Evolutionary conservation across 2,888 invertebrate species (phyloP).

Genomic region (Rotaria sp.): DNA sequence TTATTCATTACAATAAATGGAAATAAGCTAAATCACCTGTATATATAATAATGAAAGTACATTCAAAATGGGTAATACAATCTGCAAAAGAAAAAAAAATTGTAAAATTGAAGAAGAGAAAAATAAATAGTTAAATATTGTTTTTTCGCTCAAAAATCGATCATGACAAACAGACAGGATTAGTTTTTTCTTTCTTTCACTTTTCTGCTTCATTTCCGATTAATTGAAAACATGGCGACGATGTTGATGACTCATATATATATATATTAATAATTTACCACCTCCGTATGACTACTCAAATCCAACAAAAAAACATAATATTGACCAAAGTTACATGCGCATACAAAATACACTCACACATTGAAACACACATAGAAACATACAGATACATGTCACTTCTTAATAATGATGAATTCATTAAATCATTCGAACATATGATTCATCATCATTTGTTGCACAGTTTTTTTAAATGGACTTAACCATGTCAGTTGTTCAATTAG

Average conservation of each 20-base stretch:
- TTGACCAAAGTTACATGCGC: not conserved
- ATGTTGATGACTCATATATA: not conserved
- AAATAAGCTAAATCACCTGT: not conserved
- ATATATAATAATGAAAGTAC: not conserved
- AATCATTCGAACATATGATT: not conserved
- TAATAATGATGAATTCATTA: not conserved
- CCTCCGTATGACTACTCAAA: not conserved
- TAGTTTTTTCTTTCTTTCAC: not conserved
- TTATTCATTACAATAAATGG: not conserved
- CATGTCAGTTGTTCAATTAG: not conserved
- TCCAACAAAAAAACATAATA: not conserved
- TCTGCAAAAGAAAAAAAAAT: not conserved
- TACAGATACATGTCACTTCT: not conserved
- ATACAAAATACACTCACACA: not conserved
- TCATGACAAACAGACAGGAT: not conserved
- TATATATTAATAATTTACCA: not conserved
- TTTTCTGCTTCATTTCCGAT: not conserved
- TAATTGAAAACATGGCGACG: not conserved
- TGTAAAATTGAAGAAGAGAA: not conserved
- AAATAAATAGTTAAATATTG: not conserved
- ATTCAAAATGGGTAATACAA: not conserved
- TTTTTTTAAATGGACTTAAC: not conserved
- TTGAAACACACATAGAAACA: not conserved
- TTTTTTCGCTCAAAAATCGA: not conserved
- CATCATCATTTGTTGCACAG: not conserved